These are phyloP conservation scores for Epinephelus malabaricus DNA, from an alignment of 2,797 vertebrate species.

Conservation along the genomic window DNA sequence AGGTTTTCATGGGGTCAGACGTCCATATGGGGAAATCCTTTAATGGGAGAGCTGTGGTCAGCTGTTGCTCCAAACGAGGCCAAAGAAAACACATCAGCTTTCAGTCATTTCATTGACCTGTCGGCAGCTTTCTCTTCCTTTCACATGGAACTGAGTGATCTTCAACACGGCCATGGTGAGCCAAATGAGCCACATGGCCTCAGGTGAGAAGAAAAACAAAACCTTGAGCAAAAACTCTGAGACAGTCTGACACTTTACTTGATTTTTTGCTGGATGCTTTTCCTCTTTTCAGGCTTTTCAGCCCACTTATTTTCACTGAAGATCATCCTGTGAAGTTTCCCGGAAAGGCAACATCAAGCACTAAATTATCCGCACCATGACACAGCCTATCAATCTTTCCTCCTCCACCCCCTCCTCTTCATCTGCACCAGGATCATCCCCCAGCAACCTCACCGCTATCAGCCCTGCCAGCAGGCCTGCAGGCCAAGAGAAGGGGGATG, in stretches of 20 bases:
- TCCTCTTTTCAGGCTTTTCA: not conserved
- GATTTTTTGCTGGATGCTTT: not conserved
- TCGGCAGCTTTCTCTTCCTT: constrained; percentile 50
- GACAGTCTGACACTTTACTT: not conserved
- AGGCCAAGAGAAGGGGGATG: constrained; percentile 57
- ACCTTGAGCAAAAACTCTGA: not conserved
- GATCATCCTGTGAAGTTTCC: constrained; percentile 31
- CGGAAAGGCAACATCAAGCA: constrained; percentile 17
- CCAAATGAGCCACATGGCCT: constrained; percentile 43
- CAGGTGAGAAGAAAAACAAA: constrained; percentile 37
- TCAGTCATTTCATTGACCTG: constrained; percentile 53
- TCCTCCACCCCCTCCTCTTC: constrained; percentile 37
- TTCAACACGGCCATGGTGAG: constrained; percentile 6
- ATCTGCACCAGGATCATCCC: constrained; percentile 52
- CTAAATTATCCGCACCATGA: constrained; percentile 38
- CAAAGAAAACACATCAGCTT: constrained; percentile 70
- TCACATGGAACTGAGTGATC: constrained; percentile 44
- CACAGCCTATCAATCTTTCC: constrained; percentile 54
- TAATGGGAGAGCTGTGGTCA: constrained; percentile 56
- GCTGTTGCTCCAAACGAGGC: constrained; percentile 57
- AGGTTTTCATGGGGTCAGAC: constrained; percentile 14
- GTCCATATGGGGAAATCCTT: constrained; percentile 56
- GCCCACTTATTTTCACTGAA: not conserved
- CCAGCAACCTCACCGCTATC: constrained; percentile 44
- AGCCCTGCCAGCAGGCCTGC: constrained; percentile 58